Conservation (phyloP, 2,797 vertebrate species). For the Jordanella pulchra region DNA sequence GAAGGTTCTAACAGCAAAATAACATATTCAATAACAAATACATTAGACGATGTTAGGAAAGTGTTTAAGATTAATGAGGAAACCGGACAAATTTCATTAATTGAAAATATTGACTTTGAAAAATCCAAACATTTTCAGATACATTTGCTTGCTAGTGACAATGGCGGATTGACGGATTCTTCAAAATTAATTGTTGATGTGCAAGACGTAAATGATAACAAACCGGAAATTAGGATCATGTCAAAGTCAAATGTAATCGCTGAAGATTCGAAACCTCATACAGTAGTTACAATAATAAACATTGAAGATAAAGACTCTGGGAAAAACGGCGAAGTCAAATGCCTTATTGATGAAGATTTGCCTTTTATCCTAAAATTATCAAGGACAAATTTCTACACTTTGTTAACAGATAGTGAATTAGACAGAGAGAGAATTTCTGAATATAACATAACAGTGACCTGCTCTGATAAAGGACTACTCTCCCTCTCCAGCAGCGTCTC, state of each 20-base stretch:
- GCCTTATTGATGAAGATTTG: constrained; percentile 57
- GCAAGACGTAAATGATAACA: constrained; percentile 79
- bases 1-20: constrained; percentile 37
- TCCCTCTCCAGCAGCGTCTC: constrained; percentile 75
- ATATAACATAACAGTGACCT: constrained; percentile 58
- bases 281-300: constrained; percentile 66
- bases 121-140: constrained; percentile 53
- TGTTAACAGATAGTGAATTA: constrained; percentile 68
- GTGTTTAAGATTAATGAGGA: constrained; percentile 23
- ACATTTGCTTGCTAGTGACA: constrained; percentile 72
- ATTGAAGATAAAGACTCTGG: constrained; percentile 75
- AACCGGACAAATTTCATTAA: constrained; percentile 35
- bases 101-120: constrained; percentile 61
- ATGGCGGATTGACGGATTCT: constrained; percentile 68
- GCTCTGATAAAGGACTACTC: neutral
- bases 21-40: constrained; percentile 52
- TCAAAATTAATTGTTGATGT: constrained; percentile 75
- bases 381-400: constrained; percentile 72
- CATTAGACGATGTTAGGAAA: neutral
- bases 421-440: constrained; percentile 68
- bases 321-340: constrained; percentile 74
- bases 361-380: constrained; percentile 72
- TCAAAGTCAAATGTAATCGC: constrained; percentile 57
- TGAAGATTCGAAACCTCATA: constrained; percentile 52
- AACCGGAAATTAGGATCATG: constrained; percentile 72